Percentiles rank a stretch among this genome's conserved stretches.
Evolutionary conservation across 92 coral and sea anemone genomes (phyloP).

Genomic region (Diadumene lineata): DNA sequence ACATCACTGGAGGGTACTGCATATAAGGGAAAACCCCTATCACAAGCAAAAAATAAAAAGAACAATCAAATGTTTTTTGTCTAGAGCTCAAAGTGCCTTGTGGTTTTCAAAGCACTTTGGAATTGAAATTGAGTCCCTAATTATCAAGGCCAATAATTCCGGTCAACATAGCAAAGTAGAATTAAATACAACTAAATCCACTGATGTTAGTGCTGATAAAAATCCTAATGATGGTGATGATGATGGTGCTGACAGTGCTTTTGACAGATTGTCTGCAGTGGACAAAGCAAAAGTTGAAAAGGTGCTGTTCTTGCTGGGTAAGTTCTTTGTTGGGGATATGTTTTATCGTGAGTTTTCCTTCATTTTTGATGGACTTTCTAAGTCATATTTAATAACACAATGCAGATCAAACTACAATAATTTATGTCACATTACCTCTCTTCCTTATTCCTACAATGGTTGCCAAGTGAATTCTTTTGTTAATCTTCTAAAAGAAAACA

Average conservation of each 20-base stretch:
- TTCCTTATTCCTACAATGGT: conserved; percentile 14
- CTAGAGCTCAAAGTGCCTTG: conserved; percentile 62
- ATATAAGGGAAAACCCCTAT: conserved; percentile 51
- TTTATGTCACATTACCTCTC: conserved; percentile 30
- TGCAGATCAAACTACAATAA: conserved; percentile 13
- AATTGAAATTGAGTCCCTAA: conserved; percentile 40
- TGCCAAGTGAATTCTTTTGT: conserved; percentile 45
- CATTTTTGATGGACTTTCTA: conserved; percentile 23
- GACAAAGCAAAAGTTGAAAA: conserved; percentile 28
- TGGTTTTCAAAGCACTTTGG: conserved; percentile 68
- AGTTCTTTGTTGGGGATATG: conserved; percentile 33
- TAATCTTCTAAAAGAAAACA: conserved; percentile 22
- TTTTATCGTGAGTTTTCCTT: conserved; percentile 29
- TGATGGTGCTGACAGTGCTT: not conserved
- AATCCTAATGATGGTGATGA: not conserved
- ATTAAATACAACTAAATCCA: not conserved
- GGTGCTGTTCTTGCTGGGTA: conserved; percentile 29
- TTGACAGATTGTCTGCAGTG: conserved; percentile 6
- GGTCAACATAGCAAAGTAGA: not conserved
- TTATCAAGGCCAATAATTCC: not conserved
- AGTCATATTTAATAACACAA: conserved; percentile 29
- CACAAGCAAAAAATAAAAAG: conserved; percentile 56
- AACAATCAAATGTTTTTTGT: conserved; percentile 54
- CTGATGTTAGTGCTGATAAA: not conserved
- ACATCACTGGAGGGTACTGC: conserved; percentile 17